Evolutionary conservation across 2,888 invertebrate genomes (phyloP), one percentile per base, ranked within the genome.

Genomic region (Lasioglossum zephyrum): DNA sequence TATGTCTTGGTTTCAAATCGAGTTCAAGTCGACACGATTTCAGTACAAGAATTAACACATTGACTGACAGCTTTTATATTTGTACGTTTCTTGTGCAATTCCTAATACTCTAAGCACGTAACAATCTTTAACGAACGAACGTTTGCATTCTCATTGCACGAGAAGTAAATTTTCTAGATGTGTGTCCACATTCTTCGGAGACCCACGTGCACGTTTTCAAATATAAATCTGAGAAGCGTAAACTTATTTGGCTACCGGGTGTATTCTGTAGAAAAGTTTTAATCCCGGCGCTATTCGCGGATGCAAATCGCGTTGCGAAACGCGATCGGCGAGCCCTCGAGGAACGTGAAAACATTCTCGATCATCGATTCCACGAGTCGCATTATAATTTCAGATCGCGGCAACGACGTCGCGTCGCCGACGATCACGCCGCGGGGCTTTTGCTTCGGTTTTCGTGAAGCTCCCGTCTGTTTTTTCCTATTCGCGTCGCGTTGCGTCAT

Each of bases 311-410:
- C 49, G 73, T 77, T 77, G 72, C 70, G 77, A 81, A 81, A 81
- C 70, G n/a, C 69, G 66, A 66, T 66, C 36, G 36, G 66, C 31
- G 18, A 26, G 26, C 60, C 66, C 22, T 36, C 66, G 66, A 36
- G 36, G n/a, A 77, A 78, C 60, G 60, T 5, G 57, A n/a, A 73
- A 73, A 66, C 69, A 79, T 79, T 73, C 81, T 63, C 72, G 79
- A 81, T 72, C 72, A 49, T 77, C 76, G 41, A 36, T 73, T 57
- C 63, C 49, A 69, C 39, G 57, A 44, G 44, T 44, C 79, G 69
- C 22, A 80, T 80, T 84, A 84, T 41, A 81, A 84, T 79, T 84
- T 70, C 53, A 47, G 80, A 80, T 77, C 53, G 60, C 31, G 75
- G 22, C 22, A 8, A 8, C 22, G 3, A 53, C 22, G 53, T 0